Conservation (phyloP, 2,888 invertebrate species). For the Drosophila paramelanica region DNA sequence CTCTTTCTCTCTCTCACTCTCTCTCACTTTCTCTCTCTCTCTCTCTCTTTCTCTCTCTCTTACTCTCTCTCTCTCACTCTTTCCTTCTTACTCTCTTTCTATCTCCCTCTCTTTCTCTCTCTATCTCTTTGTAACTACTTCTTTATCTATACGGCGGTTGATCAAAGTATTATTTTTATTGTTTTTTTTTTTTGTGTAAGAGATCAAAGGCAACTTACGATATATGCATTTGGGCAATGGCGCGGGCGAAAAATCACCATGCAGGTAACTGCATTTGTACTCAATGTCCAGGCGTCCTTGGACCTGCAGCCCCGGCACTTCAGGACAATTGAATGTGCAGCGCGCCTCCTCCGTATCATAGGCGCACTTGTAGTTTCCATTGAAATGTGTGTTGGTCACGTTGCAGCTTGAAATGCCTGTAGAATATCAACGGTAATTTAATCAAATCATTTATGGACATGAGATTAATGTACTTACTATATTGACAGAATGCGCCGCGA, state of each 20-base stretch:
- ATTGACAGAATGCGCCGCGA: constrained; percentile 84
- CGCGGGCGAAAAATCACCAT: constrained; percentile 88
- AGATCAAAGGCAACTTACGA: constrained; percentile 84
- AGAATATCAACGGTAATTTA: neutral
- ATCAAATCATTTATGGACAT: neutral
- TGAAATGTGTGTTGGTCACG: constrained; percentile 88
- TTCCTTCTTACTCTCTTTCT: too few species aligned
- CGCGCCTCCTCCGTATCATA: constrained; percentile 87
- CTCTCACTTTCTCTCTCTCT: too few species aligned
- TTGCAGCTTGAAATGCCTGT: constrained; percentile 86
- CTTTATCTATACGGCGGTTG: too few species aligned
- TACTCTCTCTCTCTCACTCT: too few species aligned
- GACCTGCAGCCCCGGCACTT: constrained; percentile 86
- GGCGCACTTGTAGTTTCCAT: constrained; percentile 91
- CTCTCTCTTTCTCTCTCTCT: too few species aligned
- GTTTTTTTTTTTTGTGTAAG: too few species aligned
- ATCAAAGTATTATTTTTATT: too few species aligned
- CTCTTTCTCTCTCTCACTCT: too few species aligned
- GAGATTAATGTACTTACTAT: constrained; percentile 64
- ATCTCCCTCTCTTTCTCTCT: too few species aligned
- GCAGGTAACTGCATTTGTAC: constrained; percentile 89
- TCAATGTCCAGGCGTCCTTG: constrained; percentile 87
- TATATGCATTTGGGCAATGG: constrained; percentile 91
- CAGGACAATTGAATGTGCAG: constrained; percentile 89
- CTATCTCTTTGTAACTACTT: too few species aligned